Evolutionary conservation across 2,113 vertebrate species (phyloP).

Genomic region (Oxyruncus cristatus): DNA sequence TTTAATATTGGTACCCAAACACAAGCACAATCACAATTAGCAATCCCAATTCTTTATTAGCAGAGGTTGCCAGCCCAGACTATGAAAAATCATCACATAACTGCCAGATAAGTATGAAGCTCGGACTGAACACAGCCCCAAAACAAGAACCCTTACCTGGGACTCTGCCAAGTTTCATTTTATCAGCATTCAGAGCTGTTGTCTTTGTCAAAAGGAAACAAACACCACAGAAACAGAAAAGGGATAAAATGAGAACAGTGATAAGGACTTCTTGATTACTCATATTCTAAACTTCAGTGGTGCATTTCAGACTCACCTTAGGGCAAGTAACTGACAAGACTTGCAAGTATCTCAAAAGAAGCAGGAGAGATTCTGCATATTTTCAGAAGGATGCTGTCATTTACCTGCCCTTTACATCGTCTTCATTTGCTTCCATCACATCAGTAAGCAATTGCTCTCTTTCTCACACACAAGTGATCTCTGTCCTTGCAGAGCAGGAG

Average conservation of each 20-base stretch:
- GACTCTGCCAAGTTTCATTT: background rate
- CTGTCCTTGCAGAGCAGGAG: background rate
- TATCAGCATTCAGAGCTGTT: background rate
- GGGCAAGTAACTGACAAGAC: background rate
- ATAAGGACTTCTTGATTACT: background rate
- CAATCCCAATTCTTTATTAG: background rate
- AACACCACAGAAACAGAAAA: background rate
- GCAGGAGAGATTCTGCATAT: background rate
- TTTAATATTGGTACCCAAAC: background rate
- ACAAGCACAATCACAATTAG: background rate
- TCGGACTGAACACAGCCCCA: background rate
- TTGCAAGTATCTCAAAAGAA: background rate
- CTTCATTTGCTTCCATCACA: background rate
- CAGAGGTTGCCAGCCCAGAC: background rate
- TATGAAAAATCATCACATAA: background rate
- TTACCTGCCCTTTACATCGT: background rate
- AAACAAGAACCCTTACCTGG: background rate
- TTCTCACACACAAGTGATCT: background rate
- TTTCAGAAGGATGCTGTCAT: background rate
- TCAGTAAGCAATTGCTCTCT: background rate
- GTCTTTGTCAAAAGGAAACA: background rate
- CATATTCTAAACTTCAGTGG: background rate
- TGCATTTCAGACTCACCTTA: background rate
- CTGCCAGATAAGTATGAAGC: background rate
- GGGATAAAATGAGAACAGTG: background rate